phyloP scores from a whole-genome alignment of 1,140 invertebrate genomes.

The Arion vulgaris region DNA sequence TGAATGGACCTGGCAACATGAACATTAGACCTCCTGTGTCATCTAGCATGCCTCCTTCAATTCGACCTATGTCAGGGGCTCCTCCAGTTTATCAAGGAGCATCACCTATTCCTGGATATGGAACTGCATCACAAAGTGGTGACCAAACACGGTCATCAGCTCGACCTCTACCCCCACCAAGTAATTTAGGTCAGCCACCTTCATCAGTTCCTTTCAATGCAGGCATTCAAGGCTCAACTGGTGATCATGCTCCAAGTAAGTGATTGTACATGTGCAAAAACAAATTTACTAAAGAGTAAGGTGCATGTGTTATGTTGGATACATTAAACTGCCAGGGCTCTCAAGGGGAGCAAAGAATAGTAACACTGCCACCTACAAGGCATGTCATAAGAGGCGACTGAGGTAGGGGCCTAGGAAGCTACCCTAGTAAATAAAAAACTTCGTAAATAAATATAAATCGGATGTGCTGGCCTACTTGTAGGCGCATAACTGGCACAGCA shows the following conservation, averaged over 20 bases:
- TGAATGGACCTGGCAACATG: conserved; percentile 20
- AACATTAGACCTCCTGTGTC: conserved; percentile 23
- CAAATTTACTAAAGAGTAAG: too few relatives aligned
- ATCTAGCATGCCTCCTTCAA: not conserved
- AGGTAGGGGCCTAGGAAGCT: too few relatives aligned
- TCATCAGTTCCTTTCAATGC: not conserved
- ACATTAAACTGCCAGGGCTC: too few relatives aligned
- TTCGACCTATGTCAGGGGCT: not conserved
- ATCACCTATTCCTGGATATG: not conserved
- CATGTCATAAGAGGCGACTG: too few relatives aligned
- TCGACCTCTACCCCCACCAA: not conserved
- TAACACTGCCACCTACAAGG: too few relatives aligned
- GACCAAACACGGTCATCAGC: not conserved
- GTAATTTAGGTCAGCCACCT: not conserved
- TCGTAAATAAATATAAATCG: too few relatives aligned
- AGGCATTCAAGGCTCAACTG: not conserved
- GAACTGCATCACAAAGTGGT: not conserved
- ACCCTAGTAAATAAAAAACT: too few relatives aligned
- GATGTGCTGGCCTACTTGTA: too few relatives aligned
- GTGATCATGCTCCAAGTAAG: not conserved
- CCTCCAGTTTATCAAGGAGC: conserved; percentile 1
- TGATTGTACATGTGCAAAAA: too few relatives aligned
- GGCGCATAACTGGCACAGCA: too few relatives aligned
- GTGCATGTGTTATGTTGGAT: not conserved
- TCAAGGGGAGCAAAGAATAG: too few relatives aligned